These are phyloP conservation scores for Alca torda DNA, from an alignment of 2,797 vertebrate species.

Conservation along the genomic window DNA sequence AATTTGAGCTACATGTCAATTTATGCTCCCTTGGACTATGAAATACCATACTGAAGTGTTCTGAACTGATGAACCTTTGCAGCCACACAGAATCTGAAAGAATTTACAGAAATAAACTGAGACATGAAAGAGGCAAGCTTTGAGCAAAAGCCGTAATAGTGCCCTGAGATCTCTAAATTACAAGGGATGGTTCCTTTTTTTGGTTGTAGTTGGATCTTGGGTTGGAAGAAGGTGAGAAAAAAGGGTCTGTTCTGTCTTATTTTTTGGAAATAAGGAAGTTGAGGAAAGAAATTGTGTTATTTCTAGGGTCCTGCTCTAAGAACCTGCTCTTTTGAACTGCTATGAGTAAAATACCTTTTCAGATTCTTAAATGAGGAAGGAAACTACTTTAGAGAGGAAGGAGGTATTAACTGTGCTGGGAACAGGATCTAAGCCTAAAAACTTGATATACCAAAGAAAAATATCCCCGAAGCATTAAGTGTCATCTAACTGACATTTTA, in stretches of 20 bases:
- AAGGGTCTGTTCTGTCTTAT: not conserved
- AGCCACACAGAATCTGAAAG: not conserved
- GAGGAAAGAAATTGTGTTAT: not conserved
- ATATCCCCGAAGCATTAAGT: not conserved
- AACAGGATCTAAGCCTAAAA: not conserved
- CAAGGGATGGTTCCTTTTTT: not conserved
- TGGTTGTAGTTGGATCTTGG: not conserved
- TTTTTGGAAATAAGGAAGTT: not conserved
- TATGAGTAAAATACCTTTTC: not conserved
- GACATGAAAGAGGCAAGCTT: not conserved
- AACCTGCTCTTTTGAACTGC: not conserved
- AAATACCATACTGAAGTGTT: not conserved
- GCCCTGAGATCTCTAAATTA: not conserved
- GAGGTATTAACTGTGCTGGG: not conserved
- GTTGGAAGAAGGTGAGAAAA: not conserved
- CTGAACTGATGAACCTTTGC: not conserved
- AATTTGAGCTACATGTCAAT: fast-evolving
- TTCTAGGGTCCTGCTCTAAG: not conserved
- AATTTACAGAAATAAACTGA: not conserved
- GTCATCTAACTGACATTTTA: not conserved
- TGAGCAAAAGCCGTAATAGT: not conserved
- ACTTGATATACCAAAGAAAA: not conserved
- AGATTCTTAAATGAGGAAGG: not conserved
- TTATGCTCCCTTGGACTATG: not conserved
- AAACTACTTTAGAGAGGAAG: not conserved